phyloP scores from a whole-genome alignment of 1,140 invertebrate species.

The Cyphomyrmex costatus region DNA sequence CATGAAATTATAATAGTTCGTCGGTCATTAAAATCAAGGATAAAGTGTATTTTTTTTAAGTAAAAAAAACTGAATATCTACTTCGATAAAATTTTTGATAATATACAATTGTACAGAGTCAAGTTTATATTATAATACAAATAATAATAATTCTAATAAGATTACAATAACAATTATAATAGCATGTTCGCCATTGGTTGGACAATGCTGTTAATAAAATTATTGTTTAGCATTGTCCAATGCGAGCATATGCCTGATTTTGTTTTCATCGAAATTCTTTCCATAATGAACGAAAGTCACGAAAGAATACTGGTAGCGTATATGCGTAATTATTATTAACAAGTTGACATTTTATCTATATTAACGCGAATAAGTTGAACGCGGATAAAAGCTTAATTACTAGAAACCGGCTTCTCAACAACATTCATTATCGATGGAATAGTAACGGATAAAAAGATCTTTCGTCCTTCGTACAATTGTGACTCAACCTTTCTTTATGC shows the following conservation, averaged over 20 bases:
- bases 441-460: background rate
- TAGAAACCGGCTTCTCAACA: background rate
- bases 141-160: slow-evolving; percentile 22
- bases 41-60: background rate
- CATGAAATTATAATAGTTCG: slow-evolving; percentile 8
- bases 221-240: background rate
- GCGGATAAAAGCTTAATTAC: slow-evolving; percentile 44
- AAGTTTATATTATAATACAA: background rate
- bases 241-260: background rate
- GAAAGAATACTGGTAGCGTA: background rate
- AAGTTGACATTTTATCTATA: slow-evolving; percentile 36
- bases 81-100: background rate
- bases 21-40: background rate
- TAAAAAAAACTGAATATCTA: background rate
- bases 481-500: background rate
- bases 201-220: background rate
- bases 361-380: background rate
- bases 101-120: background rate
- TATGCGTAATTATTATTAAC: slow-evolving; percentile 30
- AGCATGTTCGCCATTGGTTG: too few relatives aligned
- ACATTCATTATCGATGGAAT: background rate
- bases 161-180: slow-evolving; percentile 15
- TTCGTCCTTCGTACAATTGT: background rate
- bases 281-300: background rate
- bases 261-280: background rate